Evolutionary conservation across 2,113 vertebrate species (phyloP).

Genomic region (Garra rufa): DNA sequence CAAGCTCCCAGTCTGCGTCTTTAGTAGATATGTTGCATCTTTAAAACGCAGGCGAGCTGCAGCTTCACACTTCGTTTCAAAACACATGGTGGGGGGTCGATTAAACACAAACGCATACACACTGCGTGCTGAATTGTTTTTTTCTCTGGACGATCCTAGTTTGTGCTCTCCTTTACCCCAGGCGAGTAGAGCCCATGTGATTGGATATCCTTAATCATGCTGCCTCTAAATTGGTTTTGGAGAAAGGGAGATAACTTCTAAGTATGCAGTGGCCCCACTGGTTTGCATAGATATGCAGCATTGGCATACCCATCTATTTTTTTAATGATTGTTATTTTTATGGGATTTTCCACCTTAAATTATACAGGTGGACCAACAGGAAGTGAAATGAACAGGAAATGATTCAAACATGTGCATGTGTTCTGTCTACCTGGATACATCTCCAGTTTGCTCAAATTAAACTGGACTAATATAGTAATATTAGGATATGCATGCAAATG

Average conservation of each 20-base stretch:
- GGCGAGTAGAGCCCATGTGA: constrained; percentile 44
- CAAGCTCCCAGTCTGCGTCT: constrained; percentile 3
- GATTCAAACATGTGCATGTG: neutral
- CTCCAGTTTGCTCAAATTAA: neutral
- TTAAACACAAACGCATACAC: constrained; percentile 3
- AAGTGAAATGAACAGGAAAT: neutral
- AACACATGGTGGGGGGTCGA: constrained; percentile 40
- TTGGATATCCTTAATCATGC: constrained; percentile 58
- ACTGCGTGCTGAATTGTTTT: constrained; percentile 39
- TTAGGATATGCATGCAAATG: neutral
- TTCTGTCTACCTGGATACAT: neutral
- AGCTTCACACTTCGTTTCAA: constrained; percentile 25
- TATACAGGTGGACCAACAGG: constrained; percentile 2
- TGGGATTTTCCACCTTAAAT: constrained; percentile 39
- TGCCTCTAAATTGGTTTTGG: constrained; percentile 54
- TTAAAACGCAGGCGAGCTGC: constrained; percentile 28
- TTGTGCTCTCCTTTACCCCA: constrained; percentile 33
- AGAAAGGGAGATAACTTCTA: constrained; percentile 32
- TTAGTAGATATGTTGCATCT: constrained; percentile 15
- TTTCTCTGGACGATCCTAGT: constrained; percentile 33
- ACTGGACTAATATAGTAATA: neutral
- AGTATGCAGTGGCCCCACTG: constrained; percentile 44
- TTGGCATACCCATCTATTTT: constrained; percentile 27
- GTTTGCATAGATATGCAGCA: constrained; percentile 31
- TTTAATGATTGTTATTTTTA: constrained; percentile 20